Percentiles rank a stretch among this genome's conserved stretches.
phyloP scores from a whole-genome alignment of 2,888 invertebrate genomes.

The Erebia aethiops region DNA sequence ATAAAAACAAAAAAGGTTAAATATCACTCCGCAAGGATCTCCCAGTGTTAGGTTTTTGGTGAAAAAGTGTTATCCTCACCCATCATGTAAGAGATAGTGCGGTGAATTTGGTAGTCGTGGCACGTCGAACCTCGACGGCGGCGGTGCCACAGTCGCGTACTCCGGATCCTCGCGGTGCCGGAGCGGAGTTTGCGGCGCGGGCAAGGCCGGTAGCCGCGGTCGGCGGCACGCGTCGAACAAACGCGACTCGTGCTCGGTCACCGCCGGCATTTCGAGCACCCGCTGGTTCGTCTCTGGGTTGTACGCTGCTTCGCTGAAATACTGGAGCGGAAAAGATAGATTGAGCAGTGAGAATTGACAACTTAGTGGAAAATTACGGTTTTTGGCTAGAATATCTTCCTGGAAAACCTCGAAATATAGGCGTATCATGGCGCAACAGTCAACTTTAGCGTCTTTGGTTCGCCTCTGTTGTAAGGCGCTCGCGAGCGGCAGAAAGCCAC shows the following conservation, averaged over 20 bases:
- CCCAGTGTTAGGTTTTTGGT: background rate
- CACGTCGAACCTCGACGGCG: constrained; percentile 66
- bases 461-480: constrained; percentile 88
- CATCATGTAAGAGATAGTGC: constrained; percentile 74
- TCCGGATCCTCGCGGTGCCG: constrained; percentile 72
- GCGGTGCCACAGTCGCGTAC: constrained; percentile 74
- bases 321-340: constrained; percentile 76
- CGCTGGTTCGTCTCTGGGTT: constrained; percentile 93
- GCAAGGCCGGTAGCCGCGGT: constrained; percentile 60
- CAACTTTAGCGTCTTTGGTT: constrained; percentile 90
- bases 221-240: constrained; percentile 78
- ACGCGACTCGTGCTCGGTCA: constrained; percentile 77
- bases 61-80: constrained; percentile 52
- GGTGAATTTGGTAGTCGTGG: constrained; percentile 59
- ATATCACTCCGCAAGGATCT: too few relatives aligned
- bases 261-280: constrained; percentile 75
- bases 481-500: constrained; percentile 90
- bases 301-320: constrained; percentile 95
- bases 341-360: background rate
- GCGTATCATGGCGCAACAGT: constrained; percentile 95
- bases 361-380: background rate
- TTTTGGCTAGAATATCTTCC: too few relatives aligned
- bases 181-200: constrained; percentile 66
- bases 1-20: too few relatives aligned
- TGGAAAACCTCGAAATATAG: too few relatives aligned